Conservation (phyloP, 1,140 invertebrate genomes). For the Ganaspis sp. region DNA sequence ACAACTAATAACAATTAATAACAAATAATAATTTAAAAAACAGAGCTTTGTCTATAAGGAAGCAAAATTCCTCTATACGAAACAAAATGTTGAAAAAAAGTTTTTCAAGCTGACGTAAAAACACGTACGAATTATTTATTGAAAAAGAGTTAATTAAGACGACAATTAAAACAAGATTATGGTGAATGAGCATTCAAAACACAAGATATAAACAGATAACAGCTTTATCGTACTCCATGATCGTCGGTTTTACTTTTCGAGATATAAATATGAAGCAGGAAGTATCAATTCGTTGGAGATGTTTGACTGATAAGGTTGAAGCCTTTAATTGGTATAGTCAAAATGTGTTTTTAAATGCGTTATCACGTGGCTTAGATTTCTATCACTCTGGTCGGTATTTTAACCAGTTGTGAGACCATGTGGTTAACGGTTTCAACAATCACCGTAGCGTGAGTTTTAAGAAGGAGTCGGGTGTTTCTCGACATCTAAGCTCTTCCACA, state of each 20-base stretch:
- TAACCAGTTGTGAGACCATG: not conserved
- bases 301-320: not conserved
- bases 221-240: not conserved
- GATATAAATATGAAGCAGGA: not conserved
- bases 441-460: slow-evolving; percentile 15
- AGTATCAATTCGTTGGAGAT: not conserved
- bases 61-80: too few relatives aligned
- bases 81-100: too few relatives aligned
- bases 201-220: not conserved
- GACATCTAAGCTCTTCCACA: slow-evolving; percentile 27
- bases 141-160: too few relatives aligned
- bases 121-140: too few relatives aligned
- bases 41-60: too few relatives aligned
- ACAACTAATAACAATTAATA: too few relatives aligned
- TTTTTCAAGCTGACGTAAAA: too few relatives aligned
- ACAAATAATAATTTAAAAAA: too few relatives aligned
- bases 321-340: not conserved
- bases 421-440: slow-evolving; percentile 22
- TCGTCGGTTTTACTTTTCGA: not conserved
- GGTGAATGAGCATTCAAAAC: too few relatives aligned
- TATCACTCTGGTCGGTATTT: slow-evolving; percentile 10
- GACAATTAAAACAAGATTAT: too few relatives aligned
- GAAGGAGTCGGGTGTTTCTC: slow-evolving; percentile 19
- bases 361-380: slow-evolving; percentile 22
- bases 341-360: slow-evolving; percentile 14